Evolutionary conservation across 2,797 vertebrate genomes (phyloP).

Genomic region (Sebastes cheni): DNA sequence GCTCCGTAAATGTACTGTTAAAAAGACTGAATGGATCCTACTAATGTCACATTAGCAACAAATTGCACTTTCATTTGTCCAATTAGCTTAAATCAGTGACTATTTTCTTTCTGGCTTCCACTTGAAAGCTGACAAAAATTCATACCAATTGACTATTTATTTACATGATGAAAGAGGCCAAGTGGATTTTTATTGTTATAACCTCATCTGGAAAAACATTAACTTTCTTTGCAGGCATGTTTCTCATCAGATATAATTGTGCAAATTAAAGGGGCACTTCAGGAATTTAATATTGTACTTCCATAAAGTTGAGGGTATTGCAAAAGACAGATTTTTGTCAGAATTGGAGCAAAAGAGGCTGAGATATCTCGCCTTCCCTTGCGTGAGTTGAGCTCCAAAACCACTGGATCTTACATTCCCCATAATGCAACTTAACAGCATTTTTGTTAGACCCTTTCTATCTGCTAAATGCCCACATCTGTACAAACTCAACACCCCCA

Average conservation of each 20-base stretch:
- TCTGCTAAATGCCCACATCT: not conserved
- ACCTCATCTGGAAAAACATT: not conserved
- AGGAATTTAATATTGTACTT: not conserved
- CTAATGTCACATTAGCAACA: conserved; percentile 24
- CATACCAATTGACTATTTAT: not conserved
- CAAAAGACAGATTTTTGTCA: not conserved
- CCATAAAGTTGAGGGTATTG: not conserved
- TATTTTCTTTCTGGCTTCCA: not conserved
- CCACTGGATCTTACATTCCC: not conserved
- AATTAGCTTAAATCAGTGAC: conserved; percentile 4
- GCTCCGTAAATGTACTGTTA: conserved; percentile 27
- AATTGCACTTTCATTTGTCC: conserved; percentile 34
- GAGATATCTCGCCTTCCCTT: not conserved
- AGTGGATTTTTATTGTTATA: conserved; percentile 1
- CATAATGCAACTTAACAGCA: not conserved
- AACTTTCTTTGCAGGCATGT: not conserved
- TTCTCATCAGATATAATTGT: not conserved
- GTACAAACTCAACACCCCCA: not conserved
- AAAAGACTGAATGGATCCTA: conserved; percentile 18
- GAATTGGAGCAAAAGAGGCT: not conserved
- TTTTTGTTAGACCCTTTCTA: not conserved
- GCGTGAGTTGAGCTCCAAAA: not conserved
- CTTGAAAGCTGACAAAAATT: not conserved
- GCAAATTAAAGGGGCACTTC: not conserved
- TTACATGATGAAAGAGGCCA: not conserved